Conservation (phyloP, 2,113 vertebrate genomes). For the Labeo catla region DNA sequence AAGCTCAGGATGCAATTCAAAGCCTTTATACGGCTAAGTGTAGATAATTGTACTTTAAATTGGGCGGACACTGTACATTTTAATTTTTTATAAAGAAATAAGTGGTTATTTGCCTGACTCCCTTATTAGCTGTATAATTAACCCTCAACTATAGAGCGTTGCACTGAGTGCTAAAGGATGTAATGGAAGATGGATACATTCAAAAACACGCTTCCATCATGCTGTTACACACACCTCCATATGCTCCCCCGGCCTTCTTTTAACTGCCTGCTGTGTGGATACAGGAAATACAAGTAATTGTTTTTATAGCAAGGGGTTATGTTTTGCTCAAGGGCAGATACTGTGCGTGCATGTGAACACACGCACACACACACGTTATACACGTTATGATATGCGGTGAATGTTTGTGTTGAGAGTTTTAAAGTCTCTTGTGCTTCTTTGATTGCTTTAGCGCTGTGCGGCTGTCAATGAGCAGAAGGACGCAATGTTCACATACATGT, state of each 20-base stretch:
- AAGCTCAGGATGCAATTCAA: constrained; percentile 79
- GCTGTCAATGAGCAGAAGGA: constrained; percentile 81
- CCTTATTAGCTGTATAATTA: constrained; percentile 94
- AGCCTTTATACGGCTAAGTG: constrained; percentile 88
- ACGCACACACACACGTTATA: background rate
- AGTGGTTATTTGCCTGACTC: constrained; percentile 90
- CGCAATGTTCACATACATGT: constrained; percentile 72
- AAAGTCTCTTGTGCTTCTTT: constrained; percentile 55
- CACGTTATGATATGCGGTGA: background rate
- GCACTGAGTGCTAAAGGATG: constrained; percentile 86
- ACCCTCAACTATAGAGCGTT: constrained; percentile 87
- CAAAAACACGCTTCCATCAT: constrained; percentile 24
- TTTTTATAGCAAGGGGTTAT: constrained; percentile 13
- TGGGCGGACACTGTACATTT: constrained; percentile 90
- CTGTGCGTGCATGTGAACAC: background rate
- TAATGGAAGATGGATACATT: constrained; percentile 73
- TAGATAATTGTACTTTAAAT: constrained; percentile 93
- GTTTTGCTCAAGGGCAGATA: background rate
- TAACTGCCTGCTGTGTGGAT: background rate
- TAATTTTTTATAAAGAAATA: constrained; percentile 94
- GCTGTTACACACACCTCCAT: background rate
- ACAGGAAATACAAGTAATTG: constrained; percentile 15
- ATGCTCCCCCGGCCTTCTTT: background rate
- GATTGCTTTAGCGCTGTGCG: constrained; percentile 80
- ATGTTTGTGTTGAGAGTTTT: background rate